Percentiles rank a stretch among this genome's conserved stretches.
phyloP scores from a whole-genome alignment of 2,113 vertebrate genomes.

The Lagopus leucura region DNA sequence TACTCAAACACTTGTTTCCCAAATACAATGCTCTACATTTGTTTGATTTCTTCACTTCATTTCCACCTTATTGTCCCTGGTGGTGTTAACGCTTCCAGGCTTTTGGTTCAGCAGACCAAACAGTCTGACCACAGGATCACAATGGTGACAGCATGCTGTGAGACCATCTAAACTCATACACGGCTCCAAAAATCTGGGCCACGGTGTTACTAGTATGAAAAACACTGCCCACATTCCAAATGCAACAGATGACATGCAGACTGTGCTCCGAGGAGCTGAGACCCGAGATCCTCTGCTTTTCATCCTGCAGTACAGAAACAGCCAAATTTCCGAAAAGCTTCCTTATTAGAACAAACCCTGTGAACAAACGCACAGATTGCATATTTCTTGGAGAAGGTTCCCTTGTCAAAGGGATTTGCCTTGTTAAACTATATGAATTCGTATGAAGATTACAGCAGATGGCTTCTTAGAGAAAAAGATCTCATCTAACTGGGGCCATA shows the following conservation, averaged over 20 bases:
- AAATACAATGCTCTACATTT: neutral
- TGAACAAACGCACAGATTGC: neutral
- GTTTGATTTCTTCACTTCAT: neutral
- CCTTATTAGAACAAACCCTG: neutral
- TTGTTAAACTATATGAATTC: neutral
- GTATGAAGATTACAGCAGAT: neutral
- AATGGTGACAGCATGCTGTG: neutral
- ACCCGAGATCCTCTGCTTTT: neutral
- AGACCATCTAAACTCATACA: neutral
- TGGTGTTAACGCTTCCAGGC: neutral
- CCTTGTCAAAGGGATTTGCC: neutral
- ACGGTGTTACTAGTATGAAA: neutral
- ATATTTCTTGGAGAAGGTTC: neutral
- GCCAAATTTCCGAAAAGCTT: neutral
- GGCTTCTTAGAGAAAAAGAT: neutral
- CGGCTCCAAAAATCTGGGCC: neutral
- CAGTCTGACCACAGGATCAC: neutral
- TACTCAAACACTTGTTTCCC: neutral
- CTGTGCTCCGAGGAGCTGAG: constrained; percentile 20
- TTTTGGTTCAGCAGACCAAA: neutral
- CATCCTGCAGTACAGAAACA: neutral
- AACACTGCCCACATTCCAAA: neutral
- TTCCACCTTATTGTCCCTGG: neutral
- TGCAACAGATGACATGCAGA: neutral
- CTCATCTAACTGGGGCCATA: neutral